Evolutionary conservation across 2,113 vertebrate genomes (phyloP).

Genomic region (Lepisosteus osseus): DNA sequence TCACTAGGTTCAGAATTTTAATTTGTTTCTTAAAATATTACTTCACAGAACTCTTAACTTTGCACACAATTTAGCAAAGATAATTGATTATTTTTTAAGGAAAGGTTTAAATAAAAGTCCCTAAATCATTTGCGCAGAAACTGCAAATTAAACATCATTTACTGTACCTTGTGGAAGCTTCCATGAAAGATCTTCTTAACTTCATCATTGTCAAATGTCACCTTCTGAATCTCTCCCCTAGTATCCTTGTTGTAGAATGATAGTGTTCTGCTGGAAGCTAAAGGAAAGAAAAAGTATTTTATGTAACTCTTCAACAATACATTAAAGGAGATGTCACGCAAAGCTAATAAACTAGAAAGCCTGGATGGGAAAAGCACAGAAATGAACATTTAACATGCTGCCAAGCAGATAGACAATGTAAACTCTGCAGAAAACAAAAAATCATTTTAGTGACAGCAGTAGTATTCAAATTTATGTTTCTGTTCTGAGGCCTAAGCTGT

Average conservation of each 20-base stretch:
- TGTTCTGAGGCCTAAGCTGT: conserved; percentile 18
- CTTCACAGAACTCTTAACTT: no score
- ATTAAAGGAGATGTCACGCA: conserved; percentile 14
- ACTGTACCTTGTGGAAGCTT: conserved; percentile 93
- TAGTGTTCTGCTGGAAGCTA: conserved; percentile 82
- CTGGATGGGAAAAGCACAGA: conserved; percentile 10
- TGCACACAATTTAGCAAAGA: no score
- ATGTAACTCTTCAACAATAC: neutral
- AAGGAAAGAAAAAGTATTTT: conserved; percentile 38
- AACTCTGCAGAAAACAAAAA: conserved; percentile 10
- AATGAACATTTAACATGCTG: neutral
- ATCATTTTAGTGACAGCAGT: neutral
- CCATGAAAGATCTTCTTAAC: conserved; percentile 92
- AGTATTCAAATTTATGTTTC: neutral
- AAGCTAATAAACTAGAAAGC: conserved; percentile 21
- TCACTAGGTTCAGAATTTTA: no score
- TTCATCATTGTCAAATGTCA: conserved; percentile 77
- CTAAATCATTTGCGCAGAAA: no score
- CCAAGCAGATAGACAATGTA: conserved; percentile 21
- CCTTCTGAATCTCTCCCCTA: conserved; percentile 80
- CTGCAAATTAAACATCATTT: conserved; percentile 36
- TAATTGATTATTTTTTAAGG: no score
- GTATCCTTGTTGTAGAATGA: conserved; percentile 94
- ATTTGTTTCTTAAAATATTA: no score
- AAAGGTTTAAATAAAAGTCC: no score